These are phyloP conservation scores for Apamea anceps DNA, from an alignment of 2,888 invertebrate genomes.

Conservation along the genomic window DNA sequence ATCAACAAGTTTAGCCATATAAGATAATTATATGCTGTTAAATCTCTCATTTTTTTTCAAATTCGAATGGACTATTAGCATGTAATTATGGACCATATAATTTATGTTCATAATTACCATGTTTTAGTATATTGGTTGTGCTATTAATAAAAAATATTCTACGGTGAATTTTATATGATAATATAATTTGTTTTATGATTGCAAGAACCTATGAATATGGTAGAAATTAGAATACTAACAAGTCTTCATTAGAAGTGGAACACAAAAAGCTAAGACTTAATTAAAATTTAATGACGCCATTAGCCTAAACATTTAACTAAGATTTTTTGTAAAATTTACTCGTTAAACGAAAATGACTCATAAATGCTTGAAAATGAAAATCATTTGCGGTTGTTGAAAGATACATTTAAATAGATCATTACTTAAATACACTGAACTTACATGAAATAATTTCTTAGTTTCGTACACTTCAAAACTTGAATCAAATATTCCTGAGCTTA, in stretches of 20 bases:
- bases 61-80: slow-evolving; percentile 55
- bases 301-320: neutral
- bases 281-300: slow-evolving; percentile 25
- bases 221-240: slow-evolving; percentile 34
- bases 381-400: neutral
- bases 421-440: neutral
- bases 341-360: neutral
- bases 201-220: slow-evolving; percentile 20
- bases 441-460: neutral
- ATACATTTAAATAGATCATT: neutral
- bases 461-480: neutral
- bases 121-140: slow-evolving; percentile 46
- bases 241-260: slow-evolving; percentile 37
- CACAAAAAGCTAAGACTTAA: slow-evolving; percentile 6
- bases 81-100: slow-evolving; percentile 62
- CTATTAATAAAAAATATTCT: slow-evolving; percentile 41
- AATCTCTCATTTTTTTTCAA: slow-evolving; percentile 43
- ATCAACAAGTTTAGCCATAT: slow-evolving; percentile 41
- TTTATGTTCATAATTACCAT: slow-evolving; percentile 64
- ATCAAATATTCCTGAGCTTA: neutral
- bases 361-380: neutral
- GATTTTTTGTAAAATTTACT: no score
- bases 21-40: slow-evolving; percentile 56
- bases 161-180: slow-evolving; percentile 42
- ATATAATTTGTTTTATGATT: slow-evolving; percentile 47